Percentiles rank a stretch among this genome's conserved stretches.
Evolutionary conservation across 2,888 invertebrate genomes (phyloP).

Genomic region (Habrosyne pyritoides): DNA sequence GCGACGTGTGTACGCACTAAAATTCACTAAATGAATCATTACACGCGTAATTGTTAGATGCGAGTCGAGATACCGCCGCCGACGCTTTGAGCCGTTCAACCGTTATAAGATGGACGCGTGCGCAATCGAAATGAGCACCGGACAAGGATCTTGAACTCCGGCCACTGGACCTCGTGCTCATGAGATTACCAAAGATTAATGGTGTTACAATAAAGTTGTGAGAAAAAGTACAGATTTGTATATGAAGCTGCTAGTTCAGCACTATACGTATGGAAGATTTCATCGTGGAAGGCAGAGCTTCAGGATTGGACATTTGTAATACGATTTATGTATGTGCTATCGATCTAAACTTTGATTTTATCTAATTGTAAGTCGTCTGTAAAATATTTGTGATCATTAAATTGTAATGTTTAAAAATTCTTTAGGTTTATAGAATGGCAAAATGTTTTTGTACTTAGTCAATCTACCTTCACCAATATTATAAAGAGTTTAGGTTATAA

Average conservation of each 20-base stretch:
- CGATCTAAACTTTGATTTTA: too few relatives aligned
- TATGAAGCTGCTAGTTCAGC: not conserved
- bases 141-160: constrained; percentile 1
- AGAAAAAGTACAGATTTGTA: not conserved
- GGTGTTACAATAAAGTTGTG: not conserved
- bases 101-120: constrained; percentile 8
- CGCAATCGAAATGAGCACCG: constrained; percentile 3
- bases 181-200: not conserved
- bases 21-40: constrained; percentile 33
- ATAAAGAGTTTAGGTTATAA: too few relatives aligned
- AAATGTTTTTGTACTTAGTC: too few relatives aligned
- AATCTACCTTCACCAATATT: too few relatives aligned
- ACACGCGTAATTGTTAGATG: constrained; percentile 33
- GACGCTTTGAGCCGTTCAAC: not conserved
- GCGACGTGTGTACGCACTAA: constrained; percentile 23
- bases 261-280: too few relatives aligned
- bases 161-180: not conserved
- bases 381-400: too few relatives aligned
- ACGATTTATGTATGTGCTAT: too few relatives aligned
- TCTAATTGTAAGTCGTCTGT: too few relatives aligned
- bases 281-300: too few relatives aligned
- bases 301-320: too few relatives aligned
- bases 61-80: constrained; percentile 5
- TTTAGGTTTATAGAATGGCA: too few relatives aligned
- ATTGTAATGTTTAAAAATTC: too few relatives aligned